Conservation (phyloP, 2,888 invertebrate genomes). For the Schizotus pectinicornis region DNA sequence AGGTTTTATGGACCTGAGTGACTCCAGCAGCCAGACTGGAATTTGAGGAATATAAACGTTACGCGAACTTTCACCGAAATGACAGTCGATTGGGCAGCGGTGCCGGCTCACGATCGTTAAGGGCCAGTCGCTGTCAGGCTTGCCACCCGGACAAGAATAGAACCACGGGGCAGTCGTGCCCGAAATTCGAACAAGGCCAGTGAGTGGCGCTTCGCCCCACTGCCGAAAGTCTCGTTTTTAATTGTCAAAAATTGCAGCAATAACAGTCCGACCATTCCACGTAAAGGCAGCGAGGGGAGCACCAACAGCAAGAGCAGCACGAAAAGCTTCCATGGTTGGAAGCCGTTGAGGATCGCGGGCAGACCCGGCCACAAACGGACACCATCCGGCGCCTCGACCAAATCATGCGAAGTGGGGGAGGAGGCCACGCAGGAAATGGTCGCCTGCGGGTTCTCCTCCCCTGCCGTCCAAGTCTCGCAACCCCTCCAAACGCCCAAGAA, state of each 20-base stretch:
- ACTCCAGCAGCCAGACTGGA: slow-evolving; percentile 49
- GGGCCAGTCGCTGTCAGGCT: slow-evolving; percentile 47
- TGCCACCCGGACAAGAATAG: slow-evolving; percentile 52
- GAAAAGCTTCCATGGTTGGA: slow-evolving; percentile 43
- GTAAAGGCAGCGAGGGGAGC: slow-evolving; percentile 51
- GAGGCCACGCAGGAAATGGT: slow-evolving; percentile 60
- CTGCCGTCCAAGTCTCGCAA: slow-evolving; percentile 53
- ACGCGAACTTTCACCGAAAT: slow-evolving; percentile 47
- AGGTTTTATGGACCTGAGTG: slow-evolving; percentile 18
- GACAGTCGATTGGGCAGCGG: slow-evolving; percentile 37
- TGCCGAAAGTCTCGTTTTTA: not conserved
- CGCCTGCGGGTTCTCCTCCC: slow-evolving; percentile 62
- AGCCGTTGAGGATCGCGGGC: slow-evolving; percentile 56
- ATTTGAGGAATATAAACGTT: slow-evolving; percentile 50
- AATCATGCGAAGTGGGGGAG: slow-evolving; percentile 61
- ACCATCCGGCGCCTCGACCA: slow-evolving; percentile 45
- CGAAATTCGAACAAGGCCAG: slow-evolving; percentile 57
- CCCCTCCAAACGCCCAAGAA: slow-evolving; percentile 13
- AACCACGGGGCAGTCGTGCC: slow-evolving; percentile 60
- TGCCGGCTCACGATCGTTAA: slow-evolving; percentile 42
- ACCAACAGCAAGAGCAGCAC: slow-evolving; percentile 42
- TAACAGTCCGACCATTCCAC: slow-evolving; percentile 56
- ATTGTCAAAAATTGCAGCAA: slow-evolving; percentile 36
- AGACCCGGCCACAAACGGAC: slow-evolving; percentile 55
- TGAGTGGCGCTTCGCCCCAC: slow-evolving; percentile 45